Evolutionary conservation across 2,113 vertebrate species (phyloP).

Genomic region (Anarrhichthys ocellatus): DNA sequence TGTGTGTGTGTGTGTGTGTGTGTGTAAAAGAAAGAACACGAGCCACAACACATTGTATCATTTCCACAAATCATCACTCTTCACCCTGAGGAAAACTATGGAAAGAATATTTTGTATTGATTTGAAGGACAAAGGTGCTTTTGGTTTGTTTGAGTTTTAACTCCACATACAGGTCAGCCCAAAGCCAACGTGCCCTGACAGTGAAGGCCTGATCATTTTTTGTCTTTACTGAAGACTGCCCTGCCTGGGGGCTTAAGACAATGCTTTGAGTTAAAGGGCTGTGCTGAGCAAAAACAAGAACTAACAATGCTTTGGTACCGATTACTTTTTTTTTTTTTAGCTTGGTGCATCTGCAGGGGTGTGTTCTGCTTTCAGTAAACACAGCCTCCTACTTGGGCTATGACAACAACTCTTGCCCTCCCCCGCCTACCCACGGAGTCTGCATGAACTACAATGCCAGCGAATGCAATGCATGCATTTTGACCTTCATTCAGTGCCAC

Average conservation of each 20-base stretch:
- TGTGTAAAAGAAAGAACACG: neutral
- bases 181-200: neutral
- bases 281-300: constrained; percentile 8
- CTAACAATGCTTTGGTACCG: constrained; percentile 14
- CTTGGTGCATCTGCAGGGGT: constrained; percentile 18
- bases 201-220: constrained; percentile 1
- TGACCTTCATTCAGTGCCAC: constrained; percentile 15
- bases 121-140: neutral
- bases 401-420: constrained; percentile 7
- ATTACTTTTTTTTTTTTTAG: constrained; percentile 23
- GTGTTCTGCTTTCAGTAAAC: constrained; percentile 23
- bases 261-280: constrained; percentile 19
- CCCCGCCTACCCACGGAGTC: neutral
- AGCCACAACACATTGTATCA: neutral
- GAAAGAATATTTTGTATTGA: neutral
- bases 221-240: constrained; percentile 24
- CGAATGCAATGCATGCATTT: constrained; percentile 3
- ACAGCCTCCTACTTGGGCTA: neutral
- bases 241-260: constrained; percentile 6
- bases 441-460: constrained; percentile 12
- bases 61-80: neutral
- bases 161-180: neutral
- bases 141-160: neutral
- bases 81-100: neutral
- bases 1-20: neutral